Base-by-base conservation (phyloP, 1,140 invertebrate species). In the Tachypleus tridentatus region DNA sequence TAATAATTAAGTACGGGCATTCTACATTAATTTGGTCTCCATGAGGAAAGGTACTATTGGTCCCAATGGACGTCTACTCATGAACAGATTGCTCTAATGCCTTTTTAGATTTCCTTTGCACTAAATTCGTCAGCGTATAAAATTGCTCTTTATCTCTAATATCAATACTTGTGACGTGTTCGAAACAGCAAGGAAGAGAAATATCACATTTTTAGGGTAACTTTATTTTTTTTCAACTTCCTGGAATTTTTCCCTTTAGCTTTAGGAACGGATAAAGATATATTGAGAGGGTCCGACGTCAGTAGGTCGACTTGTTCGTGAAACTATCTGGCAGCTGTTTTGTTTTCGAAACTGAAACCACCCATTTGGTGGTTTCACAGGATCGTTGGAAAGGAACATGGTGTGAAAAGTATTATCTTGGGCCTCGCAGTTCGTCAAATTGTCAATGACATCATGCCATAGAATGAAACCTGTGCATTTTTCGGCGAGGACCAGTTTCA, bases 191-290 rank as follows among this genome's bases (percentile, higher is more conserved):
- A 0, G 90, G 90, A 71, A n/a, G n/a, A n/a, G n/a, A n/a, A n/a
- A n/a, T n/a, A n/a, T n/a, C n/a, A n/a, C n/a, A n/a, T n/a, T n/a
- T 86, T 83, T 10, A 88, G 91, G 68, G 92, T 93, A 74, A 91
- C 87, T n/a, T n/a, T n/a, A n/a, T n/a, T n/a, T n/a, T 81, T 83
- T 72, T 71, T 66, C 9, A 47, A 7, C 11, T 60, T 61, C 58
- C 73, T 62, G 66, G 61, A 51, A 69, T 70, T 59, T 56, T 74
- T 72, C 61, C 82, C 82, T 68, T 80, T 79, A 67, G 78, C 77
- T 56, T 86, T 87, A 51, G 86, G 82, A 61, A 82, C 79, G 49
- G 84, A 85, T 8, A 92, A 78, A 3, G 86, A 82, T 68, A 91
- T 89, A 73, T 92, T 91, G 65, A 88, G 84, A 2, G 89, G 88